phyloP scores from a whole-genome alignment of 2,797 vertebrate genomes.

The Harpagifer antarcticus region DNA sequence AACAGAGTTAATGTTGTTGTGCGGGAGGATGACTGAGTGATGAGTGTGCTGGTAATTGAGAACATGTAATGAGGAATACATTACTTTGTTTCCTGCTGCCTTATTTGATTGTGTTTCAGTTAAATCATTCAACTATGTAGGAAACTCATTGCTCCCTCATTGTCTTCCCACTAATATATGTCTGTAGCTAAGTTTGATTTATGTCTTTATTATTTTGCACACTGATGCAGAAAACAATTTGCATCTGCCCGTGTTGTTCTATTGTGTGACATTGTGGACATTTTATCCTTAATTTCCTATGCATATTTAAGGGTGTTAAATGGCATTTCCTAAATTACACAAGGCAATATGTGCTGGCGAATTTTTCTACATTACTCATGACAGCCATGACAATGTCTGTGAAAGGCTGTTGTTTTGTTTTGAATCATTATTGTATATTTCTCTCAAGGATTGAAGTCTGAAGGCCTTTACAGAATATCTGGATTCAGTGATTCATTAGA shows the following conservation, averaged over 20 bases:
- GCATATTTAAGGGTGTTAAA: constrained; percentile 71
- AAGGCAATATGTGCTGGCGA: constrained; percentile 28
- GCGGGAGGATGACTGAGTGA: constrained; percentile 41
- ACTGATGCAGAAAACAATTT: constrained; percentile 76
- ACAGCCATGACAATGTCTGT: constrained; percentile 48
- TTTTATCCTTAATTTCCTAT: constrained; percentile 65
- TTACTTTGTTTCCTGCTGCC: constrained; percentile 76
- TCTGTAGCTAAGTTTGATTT: constrained; percentile 79
- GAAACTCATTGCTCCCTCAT: constrained; percentile 63
- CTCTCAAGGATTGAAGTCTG: constrained; percentile 93
- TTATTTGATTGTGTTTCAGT: constrained; percentile 75
- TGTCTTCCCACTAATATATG: constrained; percentile 70
- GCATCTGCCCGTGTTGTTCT: constrained; percentile 65
- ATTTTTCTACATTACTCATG: constrained; percentile 51
- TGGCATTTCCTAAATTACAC: constrained; percentile 60
- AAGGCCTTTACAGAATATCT: constrained; percentile 98
- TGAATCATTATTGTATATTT: constrained; percentile 32
- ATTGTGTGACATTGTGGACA: constrained; percentile 58
- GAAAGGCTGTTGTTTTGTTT: constrained; percentile 29
- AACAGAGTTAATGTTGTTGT: constrained; percentile 50
- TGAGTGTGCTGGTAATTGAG: constrained; percentile 75
- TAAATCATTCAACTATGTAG: constrained; percentile 73
- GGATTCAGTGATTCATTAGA: constrained; percentile 98
- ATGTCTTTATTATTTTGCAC: constrained; percentile 82
- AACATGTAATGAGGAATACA: constrained; percentile 76